Evolutionary conservation across 2,113 vertebrate species (phyloP).

Genomic region (Onychostoma macrolepis): DNA sequence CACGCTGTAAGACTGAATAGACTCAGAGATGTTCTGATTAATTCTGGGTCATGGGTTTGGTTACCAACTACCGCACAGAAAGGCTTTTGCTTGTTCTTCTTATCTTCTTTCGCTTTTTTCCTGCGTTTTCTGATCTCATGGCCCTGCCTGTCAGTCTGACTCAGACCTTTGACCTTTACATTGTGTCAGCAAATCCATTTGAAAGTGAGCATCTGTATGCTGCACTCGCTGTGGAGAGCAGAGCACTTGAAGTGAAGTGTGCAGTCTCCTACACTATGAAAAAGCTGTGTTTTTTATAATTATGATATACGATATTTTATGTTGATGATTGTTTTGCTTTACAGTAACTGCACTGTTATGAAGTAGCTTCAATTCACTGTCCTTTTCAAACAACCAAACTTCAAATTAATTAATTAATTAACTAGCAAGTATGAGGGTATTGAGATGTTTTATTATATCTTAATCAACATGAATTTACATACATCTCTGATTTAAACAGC

Average conservation of each 20-base stretch:
- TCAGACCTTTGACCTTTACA: slow-evolving; percentile 27
- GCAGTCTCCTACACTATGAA: not conserved
- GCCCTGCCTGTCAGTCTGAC: slow-evolving; percentile 15
- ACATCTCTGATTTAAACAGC: not conserved
- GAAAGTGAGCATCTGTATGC: slow-evolving; percentile 27
- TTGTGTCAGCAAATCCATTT: not conserved
- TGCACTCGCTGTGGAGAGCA: not conserved
- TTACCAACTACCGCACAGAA: slow-evolving; percentile 10
- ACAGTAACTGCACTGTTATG: not conserved
- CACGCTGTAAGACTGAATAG: not conserved
- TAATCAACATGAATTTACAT: not conserved
- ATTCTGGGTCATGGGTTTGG: slow-evolving; percentile 38
- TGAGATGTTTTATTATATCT: not conserved
- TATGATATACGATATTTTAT: not conserved
- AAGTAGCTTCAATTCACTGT: not conserved
- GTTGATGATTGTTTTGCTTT: not conserved
- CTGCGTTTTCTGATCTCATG: slow-evolving; percentile 2
- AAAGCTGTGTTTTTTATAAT: not conserved
- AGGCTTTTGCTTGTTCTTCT: slow-evolving; percentile 16
- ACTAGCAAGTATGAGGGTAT: not conserved
- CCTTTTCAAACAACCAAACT: not conserved
- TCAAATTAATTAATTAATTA: not conserved
- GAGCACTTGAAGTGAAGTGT: slow-evolving; percentile 9
- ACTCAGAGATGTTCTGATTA: slow-evolving; percentile 28
- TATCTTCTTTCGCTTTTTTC: not conserved